Conservation (phyloP, 2,888 invertebrate species). For the Limnephilus rhombicus region DNA sequence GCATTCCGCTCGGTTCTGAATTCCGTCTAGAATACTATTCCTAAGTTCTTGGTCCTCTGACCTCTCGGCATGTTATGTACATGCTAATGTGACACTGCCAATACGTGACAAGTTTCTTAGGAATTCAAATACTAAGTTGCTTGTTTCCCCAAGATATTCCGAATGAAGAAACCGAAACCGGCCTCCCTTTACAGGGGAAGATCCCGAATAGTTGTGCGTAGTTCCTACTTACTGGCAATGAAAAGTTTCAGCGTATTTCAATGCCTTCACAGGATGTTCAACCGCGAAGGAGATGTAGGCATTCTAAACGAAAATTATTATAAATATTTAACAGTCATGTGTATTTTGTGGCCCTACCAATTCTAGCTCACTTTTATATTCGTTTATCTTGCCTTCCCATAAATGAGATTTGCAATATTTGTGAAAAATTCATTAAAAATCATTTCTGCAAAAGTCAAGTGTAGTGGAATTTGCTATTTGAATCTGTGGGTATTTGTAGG, state of each 20-base stretch:
- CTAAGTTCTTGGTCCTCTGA: background rate
- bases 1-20: background rate
- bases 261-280: background rate
- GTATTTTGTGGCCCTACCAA: background rate
- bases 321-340: background rate
- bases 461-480: too few species aligned
- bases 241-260: slow-evolving; percentile 37
- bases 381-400: too few species aligned
- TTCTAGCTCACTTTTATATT: too few species aligned
- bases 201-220: slow-evolving; percentile 52
- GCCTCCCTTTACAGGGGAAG: background rate
- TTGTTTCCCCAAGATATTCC: slow-evolving; percentile 32
- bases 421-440: too few species aligned
- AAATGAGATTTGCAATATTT: too few species aligned
- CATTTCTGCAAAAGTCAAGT: too few species aligned
- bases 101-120: slow-evolving; percentile 56
- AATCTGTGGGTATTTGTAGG: too few species aligned
- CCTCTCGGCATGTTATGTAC: slow-evolving; percentile 46
- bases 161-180: background rate
- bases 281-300: background rate
- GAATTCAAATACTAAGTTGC: slow-evolving; percentile 62
- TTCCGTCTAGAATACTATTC: background rate
- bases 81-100: slow-evolving; percentile 60
- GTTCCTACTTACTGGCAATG: slow-evolving; percentile 41
- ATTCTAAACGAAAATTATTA: background rate